Evolutionary conservation across 2,888 invertebrate genomes (phyloP).

Genomic region (Sphecodes monilicornis): DNA sequence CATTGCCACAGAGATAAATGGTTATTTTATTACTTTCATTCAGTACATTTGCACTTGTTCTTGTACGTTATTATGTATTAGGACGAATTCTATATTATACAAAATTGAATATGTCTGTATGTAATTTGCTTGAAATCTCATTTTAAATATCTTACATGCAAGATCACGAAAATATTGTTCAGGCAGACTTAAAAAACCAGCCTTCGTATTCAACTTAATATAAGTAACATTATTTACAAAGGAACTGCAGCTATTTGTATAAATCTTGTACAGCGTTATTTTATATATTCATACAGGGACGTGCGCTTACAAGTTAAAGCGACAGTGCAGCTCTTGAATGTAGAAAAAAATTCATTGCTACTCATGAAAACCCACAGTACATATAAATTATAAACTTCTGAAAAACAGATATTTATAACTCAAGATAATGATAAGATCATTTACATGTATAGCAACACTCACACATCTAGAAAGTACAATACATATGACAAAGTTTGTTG

Average conservation of each 20-base stretch:
- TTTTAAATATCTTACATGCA: slow-evolving; percentile 4
- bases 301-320: neutral
- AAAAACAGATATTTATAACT: slow-evolving; percentile 12
- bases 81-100: neutral
- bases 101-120: slow-evolving; percentile 17
- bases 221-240: slow-evolving; percentile 22
- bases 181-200: slow-evolving; percentile 16
- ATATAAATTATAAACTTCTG: slow-evolving; percentile 17
- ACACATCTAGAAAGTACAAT: slow-evolving; percentile 41
- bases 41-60: slow-evolving; percentile 7
- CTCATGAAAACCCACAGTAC: slow-evolving; percentile 6
- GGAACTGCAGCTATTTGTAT: slow-evolving; percentile 19
- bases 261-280: slow-evolving; percentile 31
- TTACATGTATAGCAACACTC: slow-evolving; percentile 18
- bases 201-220: neutral
- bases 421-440: slow-evolving; percentile 4
- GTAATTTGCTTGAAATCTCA: neutral
- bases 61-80: slow-evolving; percentile 4
- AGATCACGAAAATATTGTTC: neutral
- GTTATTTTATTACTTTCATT: slow-evolving; percentile 7
- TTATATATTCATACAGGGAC: slow-evolving; percentile 17
- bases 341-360: slow-evolving; percentile 14
- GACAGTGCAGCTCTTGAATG: neutral
- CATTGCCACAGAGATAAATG: slow-evolving; percentile 12
- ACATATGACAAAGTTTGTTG: slow-evolving; percentile 22